These are phyloP conservation scores for Antedon mediterranea DNA, from an alignment of 53 echinoderm and acorn worm species.

Conservation along the genomic window DNA sequence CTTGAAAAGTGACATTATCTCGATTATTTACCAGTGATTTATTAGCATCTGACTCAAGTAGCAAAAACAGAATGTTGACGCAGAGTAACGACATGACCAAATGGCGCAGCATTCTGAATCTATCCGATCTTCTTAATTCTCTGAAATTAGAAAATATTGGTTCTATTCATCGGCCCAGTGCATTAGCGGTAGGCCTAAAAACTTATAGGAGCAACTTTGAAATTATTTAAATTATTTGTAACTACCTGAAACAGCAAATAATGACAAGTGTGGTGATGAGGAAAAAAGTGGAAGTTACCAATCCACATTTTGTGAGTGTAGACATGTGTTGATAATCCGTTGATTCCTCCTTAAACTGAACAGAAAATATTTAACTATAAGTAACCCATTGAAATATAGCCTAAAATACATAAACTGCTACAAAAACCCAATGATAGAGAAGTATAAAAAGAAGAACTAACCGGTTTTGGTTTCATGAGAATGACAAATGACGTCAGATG, in stretches of 20 bases:
- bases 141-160: background rate
- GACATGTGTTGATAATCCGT: background rate
- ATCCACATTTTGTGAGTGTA: background rate
- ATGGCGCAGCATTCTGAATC: background rate
- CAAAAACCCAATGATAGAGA: no score
- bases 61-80: background rate
- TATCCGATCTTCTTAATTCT: background rate
- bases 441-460: background rate
- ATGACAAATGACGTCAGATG: background rate
- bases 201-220: no score
- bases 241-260: background rate
- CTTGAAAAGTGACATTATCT: no score
- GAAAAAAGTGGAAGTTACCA: background rate
- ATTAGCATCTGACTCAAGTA: background rate
- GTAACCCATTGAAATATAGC: background rate
- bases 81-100: background rate
- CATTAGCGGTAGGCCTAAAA: no score
- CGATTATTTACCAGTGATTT: background rate
- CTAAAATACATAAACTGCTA: background rate
- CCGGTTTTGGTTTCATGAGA: background rate
- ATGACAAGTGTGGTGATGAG: background rate
- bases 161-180: no score
- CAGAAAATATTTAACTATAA: no score
- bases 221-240: background rate
- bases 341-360: background rate